These are phyloP conservation scores for Oxygymnocypris stewartii DNA, from an alignment of 2,113 vertebrate genomes.

Conservation along the genomic window DNA sequence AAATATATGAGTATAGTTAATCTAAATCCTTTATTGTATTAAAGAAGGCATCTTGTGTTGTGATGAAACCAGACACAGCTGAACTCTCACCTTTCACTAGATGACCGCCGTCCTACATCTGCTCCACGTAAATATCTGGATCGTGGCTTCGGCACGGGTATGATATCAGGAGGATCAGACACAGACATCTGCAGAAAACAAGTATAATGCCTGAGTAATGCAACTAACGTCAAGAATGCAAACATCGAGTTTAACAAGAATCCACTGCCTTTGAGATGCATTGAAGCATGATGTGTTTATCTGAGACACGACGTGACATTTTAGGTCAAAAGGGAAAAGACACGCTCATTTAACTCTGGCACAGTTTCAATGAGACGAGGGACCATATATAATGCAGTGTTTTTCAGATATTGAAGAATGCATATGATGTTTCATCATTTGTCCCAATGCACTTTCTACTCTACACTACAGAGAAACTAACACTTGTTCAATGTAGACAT, in stretches of 20 bases:
- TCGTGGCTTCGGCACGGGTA: conserved; percentile 46
- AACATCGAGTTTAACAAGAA: not conserved
- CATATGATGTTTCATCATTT: not conserved
- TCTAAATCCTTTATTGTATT: not conserved
- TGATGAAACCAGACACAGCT: not conserved
- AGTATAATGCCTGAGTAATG: not conserved
- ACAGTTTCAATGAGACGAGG: not conserved
- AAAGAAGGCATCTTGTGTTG: not conserved
- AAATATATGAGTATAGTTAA: not conserved
- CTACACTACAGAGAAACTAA: not conserved
- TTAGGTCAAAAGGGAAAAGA: not conserved
- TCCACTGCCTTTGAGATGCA: not conserved
- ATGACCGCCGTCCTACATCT: not conserved
- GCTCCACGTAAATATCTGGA: not conserved
- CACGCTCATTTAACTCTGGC: not conserved
- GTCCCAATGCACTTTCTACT: not conserved
- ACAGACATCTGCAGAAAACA: conserved; percentile 6
- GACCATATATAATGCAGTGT: not conserved
- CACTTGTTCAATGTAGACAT: not conserved
- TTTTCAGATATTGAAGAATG: not conserved
- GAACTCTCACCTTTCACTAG: conserved; percentile 34
- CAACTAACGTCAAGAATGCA: not conserved
- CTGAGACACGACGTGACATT: not conserved
- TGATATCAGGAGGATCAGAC: not conserved
- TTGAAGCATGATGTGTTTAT: not conserved